Evolutionary conservation across 2,888 invertebrate genomes (phyloP), one percentile per base, ranked within the genome.

Genomic region (Pimpla rufipes): DNA sequence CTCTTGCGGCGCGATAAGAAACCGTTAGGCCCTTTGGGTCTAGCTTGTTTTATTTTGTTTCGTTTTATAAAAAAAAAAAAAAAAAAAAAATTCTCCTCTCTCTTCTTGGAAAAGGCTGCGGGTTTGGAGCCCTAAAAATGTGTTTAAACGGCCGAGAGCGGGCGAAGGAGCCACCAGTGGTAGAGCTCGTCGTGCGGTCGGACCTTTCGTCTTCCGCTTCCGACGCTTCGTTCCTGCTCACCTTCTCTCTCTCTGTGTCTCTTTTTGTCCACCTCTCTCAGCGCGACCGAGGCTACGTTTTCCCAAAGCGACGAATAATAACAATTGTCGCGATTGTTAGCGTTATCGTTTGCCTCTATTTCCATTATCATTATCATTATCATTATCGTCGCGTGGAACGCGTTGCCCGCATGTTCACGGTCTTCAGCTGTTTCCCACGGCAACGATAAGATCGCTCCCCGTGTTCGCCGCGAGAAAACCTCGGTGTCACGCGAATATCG

Each of bases 261-360:
- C 62, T 35, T 29, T 18, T 35, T 40, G 13, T 45, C 40, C 8
- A 52, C 21, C 70, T 76, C 23, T 40, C n/a, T 66, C 40, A 29
- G 64, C 70, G 47, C 67, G 68, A 80, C 74, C 40, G 11, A 50
- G 35, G 16, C 55, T 57, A 21, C 45, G 29, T 21, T 57, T 47
- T 47, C 35, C 35, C 10, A 21, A 57, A 77, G 66, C 73, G 50
- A 40, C 55, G 52, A 47, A 82, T 79, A 47, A 82, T 79, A 74
- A 85, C 84, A 82, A 85, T 85, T 77, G 82, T 82, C 76, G 50
- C 73, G 68, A 84, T 84, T 82, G 79, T 85, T 79, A 81, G 75
- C 81, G 82, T 88, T 87, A 87, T 88, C 86, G 84, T 79, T 77
- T 18, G 42, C 71, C 59, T 50, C 77, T 35, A 81, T 81, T 73